A percentile compares a stretch with the other conserved stretches of the same genome.
Evolutionary conservation across 1,140 invertebrate species (phyloP).

Genomic region (Brachionus rotundiformis): DNA sequence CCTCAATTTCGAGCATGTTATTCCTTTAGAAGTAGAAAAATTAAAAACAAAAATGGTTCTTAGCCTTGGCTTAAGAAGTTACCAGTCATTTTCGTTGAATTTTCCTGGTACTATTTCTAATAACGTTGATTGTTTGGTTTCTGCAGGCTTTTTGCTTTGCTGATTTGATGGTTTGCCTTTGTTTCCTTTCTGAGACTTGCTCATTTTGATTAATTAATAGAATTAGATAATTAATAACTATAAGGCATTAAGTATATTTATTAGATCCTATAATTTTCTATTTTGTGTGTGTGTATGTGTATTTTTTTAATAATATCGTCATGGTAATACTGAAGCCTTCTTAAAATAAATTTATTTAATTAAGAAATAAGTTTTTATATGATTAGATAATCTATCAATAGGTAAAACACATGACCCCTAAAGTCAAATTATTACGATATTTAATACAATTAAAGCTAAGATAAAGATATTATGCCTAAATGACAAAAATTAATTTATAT

Average conservation of each 20-base stretch:
- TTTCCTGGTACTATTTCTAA: constrained; percentile 63
- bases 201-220: constrained; percentile 13
- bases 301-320: not conserved
- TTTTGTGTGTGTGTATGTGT: not conserved
- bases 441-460: too few species aligned
- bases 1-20: constrained; percentile 61
- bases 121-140: not conserved
- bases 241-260: too few species aligned
- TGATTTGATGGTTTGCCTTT: not conserved
- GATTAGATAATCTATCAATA: too few species aligned
- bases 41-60: not conserved
- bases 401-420: too few species aligned
- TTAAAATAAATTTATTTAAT: too few species aligned
- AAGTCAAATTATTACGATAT: too few species aligned
- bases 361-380: too few species aligned
- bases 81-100: constrained; percentile 64
- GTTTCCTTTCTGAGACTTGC: not conserved
- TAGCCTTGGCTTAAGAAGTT: constrained; percentile 47
- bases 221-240: not conserved
- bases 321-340: not conserved
- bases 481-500: too few species aligned
- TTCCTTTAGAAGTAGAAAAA: constrained; percentile 56
- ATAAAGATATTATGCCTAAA: too few species aligned
- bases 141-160: not conserved
- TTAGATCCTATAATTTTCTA: too few species aligned